These are phyloP conservation scores for Holothuria glaberrima DNA, from an alignment of 35 echinoderm and acorn worm genomes.

Conservation along the genomic window DNA sequence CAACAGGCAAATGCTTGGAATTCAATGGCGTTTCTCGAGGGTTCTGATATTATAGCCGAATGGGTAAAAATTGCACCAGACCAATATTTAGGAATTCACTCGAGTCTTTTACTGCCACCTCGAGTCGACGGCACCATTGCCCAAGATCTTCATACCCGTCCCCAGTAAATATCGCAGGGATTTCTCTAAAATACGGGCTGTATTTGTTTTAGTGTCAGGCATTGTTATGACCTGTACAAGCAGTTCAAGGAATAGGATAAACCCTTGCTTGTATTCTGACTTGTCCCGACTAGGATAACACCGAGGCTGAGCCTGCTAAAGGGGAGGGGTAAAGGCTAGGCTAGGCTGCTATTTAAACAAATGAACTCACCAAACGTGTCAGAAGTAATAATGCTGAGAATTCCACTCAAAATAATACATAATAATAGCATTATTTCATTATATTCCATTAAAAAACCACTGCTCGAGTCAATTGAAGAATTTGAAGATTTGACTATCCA, in stretches of 20 bases:
- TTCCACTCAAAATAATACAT: neutral
- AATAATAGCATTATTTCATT: constrained; percentile 3
- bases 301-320: too few species aligned
- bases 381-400: neutral
- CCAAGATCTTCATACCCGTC: constrained; percentile 28
- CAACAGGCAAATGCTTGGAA: constrained; percentile 35
- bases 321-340: neutral
- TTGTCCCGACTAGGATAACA: too few species aligned
- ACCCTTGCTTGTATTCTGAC: too few species aligned
- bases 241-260: neutral
- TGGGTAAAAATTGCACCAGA: neutral
- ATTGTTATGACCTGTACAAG: too few species aligned
- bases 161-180: neutral
- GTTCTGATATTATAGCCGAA: too few species aligned
- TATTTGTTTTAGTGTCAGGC: too few species aligned
- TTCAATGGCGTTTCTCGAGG: too few species aligned
- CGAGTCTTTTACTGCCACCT: neutral
- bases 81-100: neutral
- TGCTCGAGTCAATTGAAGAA: too few species aligned
- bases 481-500: too few species aligned
- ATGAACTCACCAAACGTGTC: neutral
- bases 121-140: neutral
- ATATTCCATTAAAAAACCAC: too few species aligned
- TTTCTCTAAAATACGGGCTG: neutral
- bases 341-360: neutral